These are phyloP conservation scores for Latheticus oryzae DNA, from an alignment of 2,888 invertebrate species.

Conservation along the genomic window DNA sequence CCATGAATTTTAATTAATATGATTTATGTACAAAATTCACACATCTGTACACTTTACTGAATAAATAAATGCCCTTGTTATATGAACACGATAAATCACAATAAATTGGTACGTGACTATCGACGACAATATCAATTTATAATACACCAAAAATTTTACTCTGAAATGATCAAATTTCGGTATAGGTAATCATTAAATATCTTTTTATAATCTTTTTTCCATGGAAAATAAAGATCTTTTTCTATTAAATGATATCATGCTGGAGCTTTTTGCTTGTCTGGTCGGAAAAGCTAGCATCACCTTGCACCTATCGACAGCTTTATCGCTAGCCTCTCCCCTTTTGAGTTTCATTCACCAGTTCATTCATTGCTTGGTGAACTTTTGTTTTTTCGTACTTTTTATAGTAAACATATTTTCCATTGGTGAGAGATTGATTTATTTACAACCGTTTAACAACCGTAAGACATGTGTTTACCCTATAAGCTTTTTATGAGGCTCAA, in stretches of 20 bases:
- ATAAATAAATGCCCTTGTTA: conserved; percentile 35
- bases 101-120: conserved; percentile 39
- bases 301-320: conserved; percentile 31
- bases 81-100: conserved; percentile 41
- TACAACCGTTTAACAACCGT: conserved; percentile 22
- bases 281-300: conserved; percentile 16
- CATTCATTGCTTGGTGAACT: conserved; percentile 7
- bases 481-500: too few species aligned
- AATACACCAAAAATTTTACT: conserved; percentile 32
- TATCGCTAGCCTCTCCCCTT: conserved; percentile 21
- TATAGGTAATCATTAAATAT: too few species aligned
- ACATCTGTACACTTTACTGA: conserved; percentile 36
- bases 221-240: too few species aligned
- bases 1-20: conserved; percentile 39
- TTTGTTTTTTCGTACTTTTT: conserved; percentile 26
- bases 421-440: conserved; percentile 27
- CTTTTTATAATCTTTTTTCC: conserved; percentile 26
- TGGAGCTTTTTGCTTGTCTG: conserved; percentile 9
- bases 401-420: conserved; percentile 27
- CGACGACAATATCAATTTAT: conserved; percentile 40
- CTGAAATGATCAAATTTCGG: too few species aligned
- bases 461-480: conserved; percentile 21
- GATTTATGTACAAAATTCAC: conserved; percentile 35
- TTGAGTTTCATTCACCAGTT: conserved; percentile 29
- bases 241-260: conserved; percentile 11